These are phyloP conservation scores for Salmo trutta DNA, from an alignment of 2,797 vertebrate genomes.

Conservation along the genomic window DNA sequence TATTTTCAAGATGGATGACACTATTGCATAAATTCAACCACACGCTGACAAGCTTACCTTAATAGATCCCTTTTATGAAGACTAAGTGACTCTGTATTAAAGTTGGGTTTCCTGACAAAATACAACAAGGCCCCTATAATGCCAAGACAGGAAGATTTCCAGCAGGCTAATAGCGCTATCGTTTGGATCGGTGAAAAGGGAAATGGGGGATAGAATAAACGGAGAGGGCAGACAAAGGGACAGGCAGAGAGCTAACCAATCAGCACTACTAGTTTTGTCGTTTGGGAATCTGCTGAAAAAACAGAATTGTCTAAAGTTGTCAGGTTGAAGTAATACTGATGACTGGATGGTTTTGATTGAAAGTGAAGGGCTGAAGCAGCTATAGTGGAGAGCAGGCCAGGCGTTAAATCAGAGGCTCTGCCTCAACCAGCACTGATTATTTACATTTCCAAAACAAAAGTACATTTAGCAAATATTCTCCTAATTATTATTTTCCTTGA, in stretches of 20 bases:
- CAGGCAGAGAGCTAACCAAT: conserved; percentile 62
- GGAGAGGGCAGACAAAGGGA: conserved; percentile 61
- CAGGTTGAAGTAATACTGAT: conserved; percentile 73
- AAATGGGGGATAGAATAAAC: conserved; percentile 59
- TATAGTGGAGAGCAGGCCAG: conserved; percentile 56
- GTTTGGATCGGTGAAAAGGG: conserved; percentile 58
- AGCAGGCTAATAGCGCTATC: conserved; percentile 56
- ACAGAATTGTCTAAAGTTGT: conserved; percentile 68
- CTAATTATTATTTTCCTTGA: too few relatives aligned
- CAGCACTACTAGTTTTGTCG: conserved; percentile 66
- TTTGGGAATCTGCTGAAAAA: conserved; percentile 81
- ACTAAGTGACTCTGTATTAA: conserved; percentile 36
- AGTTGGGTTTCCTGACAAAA: conserved; percentile 57
- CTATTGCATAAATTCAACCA: neutral
- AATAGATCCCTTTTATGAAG: conserved; percentile 47
- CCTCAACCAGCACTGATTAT: conserved; percentile 22
- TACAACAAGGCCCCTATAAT: conserved; percentile 56
- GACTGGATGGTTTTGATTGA: conserved; percentile 74
- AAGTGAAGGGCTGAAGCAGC: conserved; percentile 56
- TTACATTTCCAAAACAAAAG: conserved; percentile 34
- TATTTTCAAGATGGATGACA: neutral
- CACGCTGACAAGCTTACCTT: conserved; percentile 60
- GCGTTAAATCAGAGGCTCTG: conserved; percentile 48
- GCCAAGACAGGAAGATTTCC: conserved; percentile 65
- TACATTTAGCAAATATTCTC: too few relatives aligned